Evolutionary conservation across 2,113 vertebrate genomes (phyloP), one percentile per base, ranked within the genome.

Genomic region (Melanerpes formicivorus): DNA sequence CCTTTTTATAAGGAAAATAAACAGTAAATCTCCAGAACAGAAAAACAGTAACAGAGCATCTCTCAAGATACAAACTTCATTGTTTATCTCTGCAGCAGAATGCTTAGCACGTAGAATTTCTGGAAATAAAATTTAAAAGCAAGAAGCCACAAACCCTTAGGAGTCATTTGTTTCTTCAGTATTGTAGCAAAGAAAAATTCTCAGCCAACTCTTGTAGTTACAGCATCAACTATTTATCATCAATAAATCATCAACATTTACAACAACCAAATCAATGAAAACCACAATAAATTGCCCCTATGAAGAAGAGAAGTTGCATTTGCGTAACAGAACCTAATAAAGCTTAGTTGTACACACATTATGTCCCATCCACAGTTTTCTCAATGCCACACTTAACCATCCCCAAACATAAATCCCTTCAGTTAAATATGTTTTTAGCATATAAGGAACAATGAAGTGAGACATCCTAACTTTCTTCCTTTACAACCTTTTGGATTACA

Each of bases 101-200:
- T 94, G 91, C 94, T 95, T 95, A 95, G 70, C 95, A 95, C 3
- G 9, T 78, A 96, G 73, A 92, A 95, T 95, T 92, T 93, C 90
- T 93, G 87, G 84, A 96, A 96, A 96, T 95, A 97, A 96, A 96
- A 97, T 90, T 96, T 95, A 84, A 94, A 97, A 95, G 8, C 77
- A 89, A 95, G 97, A 95, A 95, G 77, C 52, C 73, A 92, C 0
- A 3, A 95, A 69, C 93, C 79, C 94, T 93, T 91, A 95, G 92
- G 96, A 97, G 89, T 78, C 60, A 90, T 95, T 94, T 96, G 80
- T 96, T 96, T 96, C 90, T 94, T 93, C 58, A 81, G 48, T 54
- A 92, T 32, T 62, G 55, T 7, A 95, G 85, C 73, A 93, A 88
- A 85, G 80, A 92, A 94, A 93, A 96, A 94, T 79, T 94, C 60